Conservation (phyloP, 2,113 vertebrate genomes). For the Suricata suricatta region DNA sequence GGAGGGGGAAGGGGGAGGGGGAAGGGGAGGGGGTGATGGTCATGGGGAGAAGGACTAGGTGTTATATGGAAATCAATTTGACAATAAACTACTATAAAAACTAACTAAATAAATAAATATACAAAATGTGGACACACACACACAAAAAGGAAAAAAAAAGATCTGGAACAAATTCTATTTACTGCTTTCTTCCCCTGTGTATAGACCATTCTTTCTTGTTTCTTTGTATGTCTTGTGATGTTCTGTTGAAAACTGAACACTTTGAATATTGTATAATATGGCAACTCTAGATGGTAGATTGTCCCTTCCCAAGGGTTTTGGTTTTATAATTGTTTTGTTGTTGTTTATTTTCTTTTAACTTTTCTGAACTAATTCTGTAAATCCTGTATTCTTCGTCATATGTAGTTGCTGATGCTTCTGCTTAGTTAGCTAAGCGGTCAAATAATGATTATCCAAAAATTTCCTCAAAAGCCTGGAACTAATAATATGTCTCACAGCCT, state of each 20-base stretch:
- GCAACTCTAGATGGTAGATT: background rate
- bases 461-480: background rate
- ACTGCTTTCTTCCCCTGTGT: background rate
- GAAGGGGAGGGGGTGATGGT: too few species aligned
- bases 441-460: background rate
- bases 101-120: too few species aligned
- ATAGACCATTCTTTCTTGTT: background rate
- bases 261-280: background rate
- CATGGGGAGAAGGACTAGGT: too few species aligned
- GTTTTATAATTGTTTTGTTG: background rate
- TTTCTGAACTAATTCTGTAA: background rate
- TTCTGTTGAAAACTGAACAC: background rate
- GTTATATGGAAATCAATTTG: too few species aligned
- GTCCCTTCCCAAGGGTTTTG: background rate
- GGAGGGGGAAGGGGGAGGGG: too few species aligned
- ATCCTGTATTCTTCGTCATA: background rate
- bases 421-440: background rate
- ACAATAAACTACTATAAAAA: too few species aligned
- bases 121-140: too few species aligned
- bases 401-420: background rate
- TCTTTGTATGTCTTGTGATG: background rate
- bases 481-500: background rate
- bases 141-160: too few species aligned
- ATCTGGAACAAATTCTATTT: background rate
- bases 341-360: background rate